Base-by-base conservation (phyloP, 2,113 vertebrate species). In the Nibea coibor region DNA sequence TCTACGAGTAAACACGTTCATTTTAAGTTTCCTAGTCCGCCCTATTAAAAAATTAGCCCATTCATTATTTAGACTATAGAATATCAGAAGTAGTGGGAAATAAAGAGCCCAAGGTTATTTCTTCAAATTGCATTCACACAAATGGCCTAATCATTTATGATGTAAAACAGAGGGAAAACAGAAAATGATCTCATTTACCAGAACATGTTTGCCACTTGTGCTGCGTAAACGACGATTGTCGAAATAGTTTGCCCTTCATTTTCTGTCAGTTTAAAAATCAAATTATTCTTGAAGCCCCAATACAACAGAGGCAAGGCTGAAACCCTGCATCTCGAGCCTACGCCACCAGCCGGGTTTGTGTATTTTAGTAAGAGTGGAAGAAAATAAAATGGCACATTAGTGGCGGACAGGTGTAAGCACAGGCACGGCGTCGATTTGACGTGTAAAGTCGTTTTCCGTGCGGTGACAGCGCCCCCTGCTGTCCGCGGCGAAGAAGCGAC, bases 381-480 rank as follows among this genome's bases (percentile, higher is more conserved):
- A 26, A 47, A 2, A 26, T 26, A 3, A 65, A 65, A 26, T 0
- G 42, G 7, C 31, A 3, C 14, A 6, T n/a, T 1, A n/a, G 19
- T 6, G 17, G 19, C 35, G 8, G 7, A 8, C 35, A 9, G 35
- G 8, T 35, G 35, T 35, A 1, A 35, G 35, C 1, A 35, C 7
- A 0, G 8, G 35, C 35, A 35, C 35, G 8, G 35, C 35, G 35
- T 35, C 8, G 35, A 35, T 35, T 35, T 35, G 35, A 35, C 35
- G 8, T 8, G 8, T 35, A 2, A 35, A 8, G 35, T 2, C 2
- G 17, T 62, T 24, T 11, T 76, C 10, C 24, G 15, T 69, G 82
- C 19, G 63, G 10, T 57, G 10, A 24, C 42, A 76, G 69, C 84
- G 83, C 83, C 93, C 78, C 74, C 94, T 93, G 78, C 31, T 83